Percentiles rank a stretch among this genome's conserved stretches.
Evolutionary conservation across 2,113 vertebrate genomes (phyloP).

Genomic region (Pterocles orientalis): DNA sequence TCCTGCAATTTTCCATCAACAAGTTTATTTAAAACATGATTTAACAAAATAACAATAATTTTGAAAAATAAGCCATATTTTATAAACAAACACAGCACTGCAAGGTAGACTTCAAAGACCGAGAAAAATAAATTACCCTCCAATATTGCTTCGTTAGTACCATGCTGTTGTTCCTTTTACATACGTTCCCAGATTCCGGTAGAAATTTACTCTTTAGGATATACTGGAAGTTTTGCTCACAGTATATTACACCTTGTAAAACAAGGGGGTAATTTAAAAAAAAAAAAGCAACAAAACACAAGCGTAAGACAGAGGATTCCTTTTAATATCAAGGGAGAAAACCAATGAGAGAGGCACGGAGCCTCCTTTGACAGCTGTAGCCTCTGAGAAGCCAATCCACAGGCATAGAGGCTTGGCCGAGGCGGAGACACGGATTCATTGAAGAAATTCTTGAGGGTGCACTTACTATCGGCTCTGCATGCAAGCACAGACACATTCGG

Average conservation of each 20-base stretch:
- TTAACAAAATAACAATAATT: not conserved
- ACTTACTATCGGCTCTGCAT: slow-evolving; percentile 73
- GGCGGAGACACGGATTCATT: slow-evolving; percentile 80
- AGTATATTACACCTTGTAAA: not conserved
- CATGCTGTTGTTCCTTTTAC: not conserved
- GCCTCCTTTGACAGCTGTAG: slow-evolving; percentile 73
- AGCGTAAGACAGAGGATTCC: slow-evolving; percentile 2
- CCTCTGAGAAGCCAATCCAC: slow-evolving; percentile 75
- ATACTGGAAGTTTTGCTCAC: not conserved
- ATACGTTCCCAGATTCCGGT: accelerated
- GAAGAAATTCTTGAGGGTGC: slow-evolving; percentile 77
- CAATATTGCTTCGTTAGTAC: not conserved
- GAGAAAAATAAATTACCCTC: not conserved
- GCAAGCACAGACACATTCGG: slow-evolving; percentile 28
- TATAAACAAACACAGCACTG: not conserved
- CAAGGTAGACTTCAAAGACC: not conserved
- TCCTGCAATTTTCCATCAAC: not conserved
- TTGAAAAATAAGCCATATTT: not conserved
- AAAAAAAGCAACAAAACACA: not conserved
- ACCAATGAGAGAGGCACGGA: slow-evolving; percentile 40
- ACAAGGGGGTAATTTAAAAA: not conserved
- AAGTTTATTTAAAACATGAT: not conserved
- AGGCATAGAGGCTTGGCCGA: slow-evolving; percentile 65
- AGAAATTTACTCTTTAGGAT: not conserved
- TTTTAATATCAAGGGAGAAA: slow-evolving; percentile 58